A percentile compares a stretch with the other conserved stretches of the same genome.
Evolutionary conservation across 2,797 vertebrate species (phyloP).

Genomic region (Morelia viridis): DNA sequence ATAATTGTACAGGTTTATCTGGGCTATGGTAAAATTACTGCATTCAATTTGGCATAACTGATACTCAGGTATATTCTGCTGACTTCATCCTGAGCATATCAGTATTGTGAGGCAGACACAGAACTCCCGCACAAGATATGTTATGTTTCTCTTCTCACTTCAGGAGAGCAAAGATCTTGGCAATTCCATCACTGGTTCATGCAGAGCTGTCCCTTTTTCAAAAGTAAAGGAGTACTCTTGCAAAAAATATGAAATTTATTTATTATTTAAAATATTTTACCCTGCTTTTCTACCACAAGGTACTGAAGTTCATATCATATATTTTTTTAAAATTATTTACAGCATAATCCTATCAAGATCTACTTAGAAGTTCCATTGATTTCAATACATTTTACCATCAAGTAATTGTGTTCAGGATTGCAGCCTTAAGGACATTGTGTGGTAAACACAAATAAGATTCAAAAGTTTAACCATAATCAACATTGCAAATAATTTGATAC

Average conservation of each 20-base stretch:
- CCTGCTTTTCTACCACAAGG: neutral
- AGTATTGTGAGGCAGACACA: neutral
- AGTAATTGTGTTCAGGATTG: neutral
- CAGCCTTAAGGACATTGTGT: constrained; percentile 34
- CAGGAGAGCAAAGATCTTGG: neutral
- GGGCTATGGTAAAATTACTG: constrained; percentile 42
- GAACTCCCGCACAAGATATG: neutral
- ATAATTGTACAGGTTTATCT: constrained; percentile 52
- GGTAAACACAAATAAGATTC: constrained; percentile 50
- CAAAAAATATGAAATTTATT: constrained; percentile 4
- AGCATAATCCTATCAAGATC: neutral
- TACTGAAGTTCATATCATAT: constrained; percentile 39
- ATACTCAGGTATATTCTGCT: constrained; percentile 26
- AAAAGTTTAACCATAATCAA: constrained; percentile 30
- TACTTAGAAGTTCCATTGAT: neutral
- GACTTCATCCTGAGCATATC: neutral
- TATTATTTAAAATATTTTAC: constrained; percentile 1
- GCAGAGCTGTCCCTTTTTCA: neutral
- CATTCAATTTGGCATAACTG: constrained; percentile 44
- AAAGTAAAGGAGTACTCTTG: neutral
- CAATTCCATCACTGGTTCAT: neutral
- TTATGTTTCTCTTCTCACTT: neutral
- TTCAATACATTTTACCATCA: neutral
- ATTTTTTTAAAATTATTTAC: neutral
- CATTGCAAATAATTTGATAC: constrained; percentile 49